Evolutionary conservation across 2,888 invertebrate species (phyloP).

Genomic region (Ctena decussata): DNA sequence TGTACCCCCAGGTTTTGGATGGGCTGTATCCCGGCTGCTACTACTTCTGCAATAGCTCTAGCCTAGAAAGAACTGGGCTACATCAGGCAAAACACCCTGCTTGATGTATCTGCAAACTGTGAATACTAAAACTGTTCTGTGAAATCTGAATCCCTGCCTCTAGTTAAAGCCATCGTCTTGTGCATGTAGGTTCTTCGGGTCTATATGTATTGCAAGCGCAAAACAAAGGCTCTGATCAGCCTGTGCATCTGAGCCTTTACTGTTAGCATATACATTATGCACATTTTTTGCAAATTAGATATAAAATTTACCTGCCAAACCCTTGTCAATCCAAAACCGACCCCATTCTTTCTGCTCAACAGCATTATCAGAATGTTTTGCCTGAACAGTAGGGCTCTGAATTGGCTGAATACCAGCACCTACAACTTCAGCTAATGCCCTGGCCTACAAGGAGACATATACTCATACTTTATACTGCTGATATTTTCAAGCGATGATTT

Average conservation of each 20-base stretch:
- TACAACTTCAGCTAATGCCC: slow-evolving; percentile 96
- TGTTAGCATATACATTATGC: no score
- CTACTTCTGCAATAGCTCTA: slow-evolving; percentile 96
- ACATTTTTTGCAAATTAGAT: background rate
- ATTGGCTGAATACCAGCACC: slow-evolving; percentile 98
- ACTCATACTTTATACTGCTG: no score
- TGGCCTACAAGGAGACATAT: slow-evolving; percentile 86
- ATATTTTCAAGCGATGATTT: no score
- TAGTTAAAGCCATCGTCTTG: no score
- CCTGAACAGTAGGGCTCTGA: slow-evolving; percentile 96
- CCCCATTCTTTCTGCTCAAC: slow-evolving; percentile 97
- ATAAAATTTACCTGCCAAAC: slow-evolving; percentile 90
- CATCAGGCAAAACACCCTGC: no score
- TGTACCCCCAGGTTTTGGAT: slow-evolving; percentile 96
- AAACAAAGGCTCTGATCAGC: no score
- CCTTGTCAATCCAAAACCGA: slow-evolving; percentile 96
- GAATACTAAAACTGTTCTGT: no score
- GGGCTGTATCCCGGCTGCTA: slow-evolving; percentile 98
- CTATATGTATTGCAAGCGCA: no score
- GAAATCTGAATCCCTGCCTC: no score
- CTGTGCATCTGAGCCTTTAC: no score
- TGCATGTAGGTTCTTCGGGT: no score
- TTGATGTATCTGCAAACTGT: no score
- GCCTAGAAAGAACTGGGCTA: slow-evolving; percentile 84
- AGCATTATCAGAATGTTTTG: slow-evolving; percentile 86